These are phyloP conservation scores for Macrotus californicus DNA, from an alignment of 2,113 vertebrate genomes.

Conservation along the genomic window DNA sequence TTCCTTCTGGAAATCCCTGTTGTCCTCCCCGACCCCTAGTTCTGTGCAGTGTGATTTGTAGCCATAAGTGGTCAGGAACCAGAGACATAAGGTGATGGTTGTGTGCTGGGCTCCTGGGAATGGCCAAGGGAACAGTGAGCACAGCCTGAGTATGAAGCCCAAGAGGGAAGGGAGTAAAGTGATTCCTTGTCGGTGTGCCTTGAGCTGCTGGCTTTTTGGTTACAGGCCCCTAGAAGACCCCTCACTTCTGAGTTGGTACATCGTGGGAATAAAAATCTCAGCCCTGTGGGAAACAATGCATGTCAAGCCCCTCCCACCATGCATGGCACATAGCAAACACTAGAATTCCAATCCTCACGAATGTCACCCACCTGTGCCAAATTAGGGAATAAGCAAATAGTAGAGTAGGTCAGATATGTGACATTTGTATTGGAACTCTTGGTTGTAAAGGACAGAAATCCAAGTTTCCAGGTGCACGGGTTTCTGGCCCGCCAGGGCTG, in stretches of 20 bases:
- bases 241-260: neutral
- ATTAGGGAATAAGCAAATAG: neutral
- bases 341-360: neutral
- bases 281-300: accelerated
- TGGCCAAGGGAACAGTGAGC: too few relatives aligned
- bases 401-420: neutral
- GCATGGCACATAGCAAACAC: accelerated
- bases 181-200: neutral
- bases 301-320: neutral
- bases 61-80: neutral
- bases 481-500: neutral
- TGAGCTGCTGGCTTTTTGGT: neutral
- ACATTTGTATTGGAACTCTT: accelerated
- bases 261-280: neutral
- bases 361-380: neutral
- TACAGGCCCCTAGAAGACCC: too few relatives aligned
- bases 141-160: neutral
- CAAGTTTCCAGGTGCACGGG: neutral
- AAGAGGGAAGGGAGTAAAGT: neutral
- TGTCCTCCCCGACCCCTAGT: accelerated
- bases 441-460: neutral
- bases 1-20: neutral
- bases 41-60: neutral
- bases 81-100: accelerated
- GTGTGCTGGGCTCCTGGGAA: neutral